Evolutionary conservation across 92 coral and sea anemone species (phyloP), one percentile per base, ranked within the genome.

Genomic region (Pocillopora grandis): DNA sequence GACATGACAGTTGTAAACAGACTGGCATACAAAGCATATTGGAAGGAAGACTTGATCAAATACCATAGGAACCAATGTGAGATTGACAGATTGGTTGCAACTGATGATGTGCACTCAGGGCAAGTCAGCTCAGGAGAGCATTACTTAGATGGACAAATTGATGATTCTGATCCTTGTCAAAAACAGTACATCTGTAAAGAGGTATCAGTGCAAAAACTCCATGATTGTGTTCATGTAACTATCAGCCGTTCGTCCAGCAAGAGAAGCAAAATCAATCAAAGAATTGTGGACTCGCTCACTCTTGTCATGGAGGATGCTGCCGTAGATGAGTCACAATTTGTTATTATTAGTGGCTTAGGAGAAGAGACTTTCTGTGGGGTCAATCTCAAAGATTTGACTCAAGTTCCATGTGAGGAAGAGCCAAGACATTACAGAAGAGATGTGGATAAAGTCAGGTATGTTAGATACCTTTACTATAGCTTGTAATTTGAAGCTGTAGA

Each of bases 281-380:
- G 96, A 87, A 97, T 97, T 81, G 84, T 97, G 70, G 94, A 90
- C 81, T 92, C 98, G 52, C 79, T 97, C 55, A 97, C 94, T 62
- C 89, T 93, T 83, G 99, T 95, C 1, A 58, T 97, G 90, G 99
- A 97, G 70, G 99, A 97, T 82, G 99, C 98, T 17, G 93, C 99
- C 2, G 90, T 85, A n/a, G 98, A 95, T 74, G 88, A 86, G 16
- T 92, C 94, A 4, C 84, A 89, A 48, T 81, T 91, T 91, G 97
- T 97, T 10, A 89, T 94, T 35, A 87, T 97, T 18, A 93, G 95
- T 84, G 99, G 99, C 71, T 82, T 97, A 66, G 95, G 96, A 69
- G 94, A 93, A 75, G 90, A 92, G 12, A 82, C 89, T 19, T 94
- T 97, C 75, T 94, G 99, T 91, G 99, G 99, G 23, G 78, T 97